Base-by-base conservation (phyloP, 2,797 vertebrate genomes). In the Ctenopoma multispine region DNA sequence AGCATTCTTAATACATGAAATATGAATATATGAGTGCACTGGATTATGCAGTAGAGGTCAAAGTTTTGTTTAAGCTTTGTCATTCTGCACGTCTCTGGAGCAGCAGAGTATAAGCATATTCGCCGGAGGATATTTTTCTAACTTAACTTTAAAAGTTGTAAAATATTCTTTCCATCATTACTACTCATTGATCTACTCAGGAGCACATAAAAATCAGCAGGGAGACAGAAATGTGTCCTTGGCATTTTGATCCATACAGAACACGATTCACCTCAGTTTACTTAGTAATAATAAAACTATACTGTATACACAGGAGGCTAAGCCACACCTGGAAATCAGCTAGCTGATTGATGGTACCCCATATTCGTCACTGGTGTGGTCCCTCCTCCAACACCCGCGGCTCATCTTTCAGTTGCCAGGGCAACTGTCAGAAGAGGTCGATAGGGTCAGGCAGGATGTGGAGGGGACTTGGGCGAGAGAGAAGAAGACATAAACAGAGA, bases 371-470 rank as follows among this genome's bases (percentile, higher is more conserved):
- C 21, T 53, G 36, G 13, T 23, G 23, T 3, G 7, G 68, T 70
- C 63, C 76, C 27, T 48, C 68, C 79, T 75, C 72, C 72, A 7
- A 44, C 44, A 61, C 55, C 34, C 61, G 10, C n/a, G 38, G 78
- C 88, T 94, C 81, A 69, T 90, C 85, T 85, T 89, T 86, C 75
- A 13, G 90, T 94, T 89, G 84, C 89, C 79, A 76, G 54, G 86
- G 77, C 77, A n/a, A 94, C 93, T 69, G 69, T 70, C 78, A 51
- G 83, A 82, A 64, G 73, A 86, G 89, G 91, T 93, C 82, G 74
- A 81, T 75, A 34, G 79, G 91, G 91, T 94, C 90, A 92, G 81
- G 60, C 81, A 72, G 79, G 78, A 89, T 84, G 81, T 77, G 69
- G 74, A 83, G 59, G 71, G 71, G 82, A 75, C 61, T 87, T 83